phyloP scores from a whole-genome alignment of 1,140 invertebrate species.

The Caenorhabditis brenneri region DNA sequence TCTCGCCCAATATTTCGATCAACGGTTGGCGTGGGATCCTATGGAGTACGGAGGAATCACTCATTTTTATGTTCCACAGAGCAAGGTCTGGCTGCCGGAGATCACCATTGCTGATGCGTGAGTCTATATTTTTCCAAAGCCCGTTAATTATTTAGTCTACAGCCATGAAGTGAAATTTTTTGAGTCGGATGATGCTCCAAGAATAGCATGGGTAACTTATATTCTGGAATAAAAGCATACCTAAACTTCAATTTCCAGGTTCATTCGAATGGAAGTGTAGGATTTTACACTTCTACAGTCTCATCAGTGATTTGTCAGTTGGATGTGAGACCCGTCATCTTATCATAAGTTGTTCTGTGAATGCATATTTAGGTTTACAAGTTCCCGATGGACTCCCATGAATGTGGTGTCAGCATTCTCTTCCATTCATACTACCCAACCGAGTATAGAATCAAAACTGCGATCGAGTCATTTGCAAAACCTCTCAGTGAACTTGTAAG shows the following conservation, averaged over 20 bases:
- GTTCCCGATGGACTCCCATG: not conserved
- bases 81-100: not conserved
- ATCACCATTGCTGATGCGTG: not conserved
- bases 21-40: not conserved
- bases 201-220: not conserved
- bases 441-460: not conserved
- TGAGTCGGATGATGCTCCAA: not conserved
- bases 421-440: not conserved
- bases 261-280: not conserved
- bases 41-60: not conserved
- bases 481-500: too few relatives aligned
- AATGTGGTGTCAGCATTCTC: not conserved
- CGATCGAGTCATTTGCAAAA: not conserved
- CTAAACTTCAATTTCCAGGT: not conserved
- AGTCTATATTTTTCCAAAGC: not conserved
- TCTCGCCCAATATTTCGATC: not conserved
- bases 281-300: not conserved
- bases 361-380: not conserved
- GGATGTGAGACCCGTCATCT: not conserved
- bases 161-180: not conserved
- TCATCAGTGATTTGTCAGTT: not conserved
- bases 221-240: not conserved
- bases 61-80: not conserved
- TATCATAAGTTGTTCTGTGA: not conserved
- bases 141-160: not conserved